phyloP scores from a whole-genome alignment of 2,113 vertebrate species.

The Tringa solitaria region DNA sequence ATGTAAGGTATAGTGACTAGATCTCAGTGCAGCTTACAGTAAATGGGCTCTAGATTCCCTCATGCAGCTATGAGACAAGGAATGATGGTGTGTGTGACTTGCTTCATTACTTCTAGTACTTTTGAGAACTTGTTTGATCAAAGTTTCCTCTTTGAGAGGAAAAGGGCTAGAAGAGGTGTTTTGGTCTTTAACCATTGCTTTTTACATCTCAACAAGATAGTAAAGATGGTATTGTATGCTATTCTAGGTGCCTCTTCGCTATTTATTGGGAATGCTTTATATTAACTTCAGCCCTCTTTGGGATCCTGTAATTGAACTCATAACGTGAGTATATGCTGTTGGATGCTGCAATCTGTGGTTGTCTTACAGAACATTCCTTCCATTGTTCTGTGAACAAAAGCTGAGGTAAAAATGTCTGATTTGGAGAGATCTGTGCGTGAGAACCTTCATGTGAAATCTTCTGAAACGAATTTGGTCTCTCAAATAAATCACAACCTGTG shows the following conservation, averaged over 20 bases:
- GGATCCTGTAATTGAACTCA: slow-evolving; percentile 91
- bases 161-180: background rate
- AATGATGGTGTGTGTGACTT: background rate
- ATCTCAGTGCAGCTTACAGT: background rate
- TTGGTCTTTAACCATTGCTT: background rate
- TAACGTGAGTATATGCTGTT: slow-evolving; percentile 80
- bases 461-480: background rate
- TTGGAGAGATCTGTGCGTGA: background rate
- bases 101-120: background rate
- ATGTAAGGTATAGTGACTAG: background rate
- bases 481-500: background rate
- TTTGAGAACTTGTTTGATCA: background rate
- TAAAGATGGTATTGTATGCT: background rate
- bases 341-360: background rate
- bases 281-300: slow-evolving; percentile 94
- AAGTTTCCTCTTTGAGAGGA: background rate
- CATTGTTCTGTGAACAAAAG: background rate
- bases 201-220: background rate
- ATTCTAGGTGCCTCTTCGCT: slow-evolving; percentile 89
- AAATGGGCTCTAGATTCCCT: background rate
- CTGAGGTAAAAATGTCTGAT: background rate
- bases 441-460: background rate
- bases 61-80: background rate
- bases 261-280: slow-evolving; percentile 93
- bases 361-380: background rate